Evolutionary conservation across 2,888 invertebrate species (phyloP).

Genomic region (Pyrrhia umbra): DNA sequence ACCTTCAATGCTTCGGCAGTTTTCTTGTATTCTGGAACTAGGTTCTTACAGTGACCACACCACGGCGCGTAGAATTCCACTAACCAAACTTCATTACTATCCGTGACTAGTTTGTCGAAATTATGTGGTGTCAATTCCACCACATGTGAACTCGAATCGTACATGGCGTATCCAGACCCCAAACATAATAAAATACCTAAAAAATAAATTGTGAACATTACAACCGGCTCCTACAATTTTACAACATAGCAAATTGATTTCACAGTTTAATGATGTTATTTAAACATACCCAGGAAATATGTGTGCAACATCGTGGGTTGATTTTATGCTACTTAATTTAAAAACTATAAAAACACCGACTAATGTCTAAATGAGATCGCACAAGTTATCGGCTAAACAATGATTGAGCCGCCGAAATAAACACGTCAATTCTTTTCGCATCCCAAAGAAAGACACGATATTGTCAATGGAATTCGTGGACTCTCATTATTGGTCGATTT

Average conservation of each 20-base stretch:
- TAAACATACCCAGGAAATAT: conserved; percentile 81
- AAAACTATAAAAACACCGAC: conserved; percentile 60
- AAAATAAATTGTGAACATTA: conserved; percentile 60
- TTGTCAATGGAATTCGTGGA: conserved; percentile 88
- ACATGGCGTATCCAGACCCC: conserved; percentile 86
- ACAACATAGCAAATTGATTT: conserved; percentile 60
- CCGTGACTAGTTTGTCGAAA: conserved; percentile 95
- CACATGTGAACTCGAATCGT: conserved; percentile 94
- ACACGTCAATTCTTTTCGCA: conserved; percentile 82
- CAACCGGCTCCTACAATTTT: conserved; percentile 45
- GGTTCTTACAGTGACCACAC: conserved; percentile 97
- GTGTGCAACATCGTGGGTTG: conserved; percentile 76
- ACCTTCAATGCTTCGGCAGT: conserved; percentile 97
- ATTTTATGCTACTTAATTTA: conserved; percentile 69
- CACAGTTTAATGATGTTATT: conserved; percentile 74
- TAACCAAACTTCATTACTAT: conserved; percentile 97
- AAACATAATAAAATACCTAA: conserved; percentile 82
- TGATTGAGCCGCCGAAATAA: conserved; percentile 57
- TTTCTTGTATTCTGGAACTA: conserved; percentile 98
- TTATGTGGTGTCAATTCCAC: conserved; percentile 96
- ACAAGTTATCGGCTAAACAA: conserved; percentile 61
- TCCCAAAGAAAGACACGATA: conserved; percentile 57
- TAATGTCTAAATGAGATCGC: conserved; percentile 64
- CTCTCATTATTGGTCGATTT: conserved; percentile 77
- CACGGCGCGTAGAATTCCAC: conserved; percentile 99